These are phyloP conservation scores for Oryzaephilus surinamensis DNA, from an alignment of 1,140 invertebrate species.

Conservation along the genomic window DNA sequence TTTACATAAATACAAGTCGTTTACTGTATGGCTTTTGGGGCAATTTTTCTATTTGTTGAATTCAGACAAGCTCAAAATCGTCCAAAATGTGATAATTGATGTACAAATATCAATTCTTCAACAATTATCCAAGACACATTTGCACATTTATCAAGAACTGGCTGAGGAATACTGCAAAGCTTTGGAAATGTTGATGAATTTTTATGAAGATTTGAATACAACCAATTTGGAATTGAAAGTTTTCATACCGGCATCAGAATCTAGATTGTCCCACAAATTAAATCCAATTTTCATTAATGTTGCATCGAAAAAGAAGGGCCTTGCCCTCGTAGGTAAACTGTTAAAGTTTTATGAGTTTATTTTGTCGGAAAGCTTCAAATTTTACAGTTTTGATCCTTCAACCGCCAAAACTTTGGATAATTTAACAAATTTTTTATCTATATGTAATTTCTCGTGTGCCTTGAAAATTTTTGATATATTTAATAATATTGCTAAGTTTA, in stretches of 20 bases:
- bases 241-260: constrained; percentile 37
- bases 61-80: constrained; percentile 39
- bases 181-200: constrained; percentile 36
- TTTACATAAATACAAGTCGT: constrained; percentile 37
- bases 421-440: too few species aligned
- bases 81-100: constrained; percentile 39
- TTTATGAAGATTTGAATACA: constrained; percentile 30
- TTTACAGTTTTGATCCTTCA: too few species aligned
- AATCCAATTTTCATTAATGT: constrained; percentile 32
- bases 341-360: too few species aligned
- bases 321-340: too few species aligned
- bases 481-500: too few species aligned
- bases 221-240: constrained; percentile 29
- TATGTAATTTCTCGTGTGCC: too few species aligned
- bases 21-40: constrained; percentile 46
- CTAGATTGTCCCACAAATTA: too few species aligned
- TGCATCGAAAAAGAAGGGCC: constrained; percentile 33
- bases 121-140: constrained; percentile 39
- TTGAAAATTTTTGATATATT: too few species aligned
- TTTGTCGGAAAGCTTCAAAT: too few species aligned
- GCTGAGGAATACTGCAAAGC: constrained; percentile 38
- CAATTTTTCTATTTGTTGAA: constrained; percentile 45
- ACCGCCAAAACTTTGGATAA: too few species aligned
- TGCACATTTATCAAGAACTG: constrained; percentile 39
- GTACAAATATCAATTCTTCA: constrained; percentile 43